Evolutionary conservation across 2,797 vertebrate genomes (phyloP).

Genomic region (Gambelia wislizenii): DNA sequence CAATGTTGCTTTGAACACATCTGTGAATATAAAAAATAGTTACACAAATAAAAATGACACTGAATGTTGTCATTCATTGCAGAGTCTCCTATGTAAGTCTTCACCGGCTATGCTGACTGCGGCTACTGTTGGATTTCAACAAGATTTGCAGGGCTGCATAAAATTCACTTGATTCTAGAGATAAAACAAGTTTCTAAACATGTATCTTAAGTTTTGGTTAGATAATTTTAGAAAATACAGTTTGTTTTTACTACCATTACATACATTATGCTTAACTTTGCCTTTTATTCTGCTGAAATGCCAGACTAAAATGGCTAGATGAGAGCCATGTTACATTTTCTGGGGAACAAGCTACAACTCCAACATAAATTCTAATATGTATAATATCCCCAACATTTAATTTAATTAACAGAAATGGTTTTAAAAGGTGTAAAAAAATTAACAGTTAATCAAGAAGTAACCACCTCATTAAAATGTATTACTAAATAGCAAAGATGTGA

Average conservation of each 20-base stretch:
- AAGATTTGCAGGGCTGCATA: too few relatives aligned
- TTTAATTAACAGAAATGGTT: not conserved
- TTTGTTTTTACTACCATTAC: not conserved
- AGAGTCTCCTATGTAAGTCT: not conserved
- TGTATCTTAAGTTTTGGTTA: not conserved
- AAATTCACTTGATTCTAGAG: too few relatives aligned
- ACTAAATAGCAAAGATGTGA: not conserved
- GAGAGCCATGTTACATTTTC: not conserved
- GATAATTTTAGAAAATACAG: not conserved
- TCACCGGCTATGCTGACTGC: too few relatives aligned
- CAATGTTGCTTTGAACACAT: conserved; percentile 98
- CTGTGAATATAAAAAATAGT: conserved; percentile 72
- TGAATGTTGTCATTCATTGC: not conserved
- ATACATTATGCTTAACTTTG: not conserved
- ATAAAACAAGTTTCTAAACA: not conserved
- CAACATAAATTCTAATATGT: not conserved
- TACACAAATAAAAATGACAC: conserved; percentile 23
- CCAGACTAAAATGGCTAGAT: not conserved
- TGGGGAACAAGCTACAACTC: not conserved
- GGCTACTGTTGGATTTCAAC: too few relatives aligned
- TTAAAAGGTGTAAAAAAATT: not conserved
- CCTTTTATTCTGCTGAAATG: not conserved
- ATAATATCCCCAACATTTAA: not conserved
- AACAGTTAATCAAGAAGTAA: not conserved
- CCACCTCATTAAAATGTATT: not conserved